phyloP scores from a whole-genome alignment of 2,113 vertebrate species.

The Lonchura striata region DNA sequence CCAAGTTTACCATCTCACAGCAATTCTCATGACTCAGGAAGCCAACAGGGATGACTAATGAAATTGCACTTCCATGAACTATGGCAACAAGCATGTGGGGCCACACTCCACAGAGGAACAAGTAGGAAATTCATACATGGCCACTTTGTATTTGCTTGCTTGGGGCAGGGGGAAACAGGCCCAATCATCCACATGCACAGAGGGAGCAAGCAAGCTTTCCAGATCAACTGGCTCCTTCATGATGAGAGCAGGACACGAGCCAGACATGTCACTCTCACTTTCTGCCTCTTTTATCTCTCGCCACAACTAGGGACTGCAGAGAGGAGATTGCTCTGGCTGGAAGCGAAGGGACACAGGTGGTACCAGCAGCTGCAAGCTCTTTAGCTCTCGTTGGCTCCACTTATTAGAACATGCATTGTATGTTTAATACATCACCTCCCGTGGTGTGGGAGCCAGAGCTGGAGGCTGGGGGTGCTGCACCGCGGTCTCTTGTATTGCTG shows the following conservation, averaged over 20 bases:
- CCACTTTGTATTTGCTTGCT: not conserved
- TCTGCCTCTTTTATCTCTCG: constrained; percentile 58
- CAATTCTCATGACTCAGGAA: not conserved
- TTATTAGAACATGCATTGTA: constrained; percentile 38
- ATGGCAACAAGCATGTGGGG: not conserved
- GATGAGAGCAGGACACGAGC: not conserved
- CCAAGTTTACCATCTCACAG: not conserved
- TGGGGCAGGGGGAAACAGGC: not conserved
- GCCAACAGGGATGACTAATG: not conserved
- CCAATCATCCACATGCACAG: not conserved
- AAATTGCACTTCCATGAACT: not conserved
- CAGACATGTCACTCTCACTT: constrained; percentile 54
- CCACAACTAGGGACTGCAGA: constrained; percentile 58
- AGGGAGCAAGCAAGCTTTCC: not conserved
- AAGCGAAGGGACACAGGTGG: constrained; percentile 67
- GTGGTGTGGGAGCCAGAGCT: not conserved
- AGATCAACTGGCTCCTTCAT: constrained; percentile 19
- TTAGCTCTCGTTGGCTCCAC: constrained; percentile 47
- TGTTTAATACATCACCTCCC: constrained; percentile 43
- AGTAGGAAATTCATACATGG: not conserved
- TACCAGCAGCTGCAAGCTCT: constrained; percentile 68
- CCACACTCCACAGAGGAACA: not conserved
- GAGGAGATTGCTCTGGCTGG: constrained; percentile 65
- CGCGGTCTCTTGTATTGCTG: not conserved
- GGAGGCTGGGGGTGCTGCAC: not conserved